Conservation (phyloP, 1,140 invertebrate species). For the Stegodyphus mimosarum region DNA sequence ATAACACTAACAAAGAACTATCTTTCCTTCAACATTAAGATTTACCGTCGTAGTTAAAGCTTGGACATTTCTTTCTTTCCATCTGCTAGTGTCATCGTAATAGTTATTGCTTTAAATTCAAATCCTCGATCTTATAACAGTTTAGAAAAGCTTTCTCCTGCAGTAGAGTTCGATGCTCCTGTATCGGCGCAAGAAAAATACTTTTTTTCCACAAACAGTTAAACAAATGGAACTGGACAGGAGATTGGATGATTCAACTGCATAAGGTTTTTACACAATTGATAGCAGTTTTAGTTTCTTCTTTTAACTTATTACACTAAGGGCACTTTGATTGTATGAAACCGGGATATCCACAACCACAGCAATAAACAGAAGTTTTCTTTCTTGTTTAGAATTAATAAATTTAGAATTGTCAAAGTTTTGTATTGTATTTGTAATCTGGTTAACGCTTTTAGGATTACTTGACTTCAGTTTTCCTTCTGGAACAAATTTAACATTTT, state of each 20-base stretch:
- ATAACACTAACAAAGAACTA: too few species aligned
- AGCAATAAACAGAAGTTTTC: background rate
- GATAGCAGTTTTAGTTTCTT: background rate
- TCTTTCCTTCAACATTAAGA: background rate
- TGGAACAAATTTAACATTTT: slow-evolving; percentile 3
- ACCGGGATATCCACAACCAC: background rate
- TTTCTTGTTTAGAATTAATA: background rate
- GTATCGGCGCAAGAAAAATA: background rate
- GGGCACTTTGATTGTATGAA: background rate
- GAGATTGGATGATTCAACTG: background rate
- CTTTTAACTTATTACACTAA: background rate
- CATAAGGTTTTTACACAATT: background rate
- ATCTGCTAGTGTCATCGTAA: background rate
- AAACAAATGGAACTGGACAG: background rate
- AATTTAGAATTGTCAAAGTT: background rate
- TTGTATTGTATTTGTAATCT: background rate
- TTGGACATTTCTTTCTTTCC: background rate
- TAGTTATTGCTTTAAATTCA: background rate
- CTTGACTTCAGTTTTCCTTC: background rate
- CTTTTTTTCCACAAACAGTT: background rate
- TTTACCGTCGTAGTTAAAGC: background rate
- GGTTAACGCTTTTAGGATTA: background rate
- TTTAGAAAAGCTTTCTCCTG: background rate
- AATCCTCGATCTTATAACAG: background rate
- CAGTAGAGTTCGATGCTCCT: background rate